A percentile compares a stretch with the other conserved stretches of the same genome.
phyloP scores from a whole-genome alignment of 2,888 invertebrate species.

The Trachelus stipa region DNA sequence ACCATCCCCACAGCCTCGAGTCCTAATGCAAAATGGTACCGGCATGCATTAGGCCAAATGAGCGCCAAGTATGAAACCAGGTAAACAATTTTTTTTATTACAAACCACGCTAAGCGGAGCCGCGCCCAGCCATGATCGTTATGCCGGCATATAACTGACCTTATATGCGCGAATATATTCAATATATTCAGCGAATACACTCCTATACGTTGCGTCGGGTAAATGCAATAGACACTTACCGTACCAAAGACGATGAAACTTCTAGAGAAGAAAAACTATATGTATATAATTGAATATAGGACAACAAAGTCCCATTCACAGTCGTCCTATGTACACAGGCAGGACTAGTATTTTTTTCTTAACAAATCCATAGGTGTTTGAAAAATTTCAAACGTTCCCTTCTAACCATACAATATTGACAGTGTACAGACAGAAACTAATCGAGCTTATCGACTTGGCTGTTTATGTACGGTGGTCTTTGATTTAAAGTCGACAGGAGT shows the following conservation, averaged over 20 bases:
- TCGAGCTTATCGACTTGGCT: conserved; percentile 18
- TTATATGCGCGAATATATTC: not conserved
- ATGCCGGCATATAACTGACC: not conserved
- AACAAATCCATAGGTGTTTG: not conserved
- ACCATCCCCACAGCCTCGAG: not conserved
- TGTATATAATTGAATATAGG: not conserved
- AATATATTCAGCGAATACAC: not conserved
- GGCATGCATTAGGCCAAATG: not conserved
- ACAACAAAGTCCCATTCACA: not conserved
- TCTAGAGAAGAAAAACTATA: not conserved
- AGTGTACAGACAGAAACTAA: conserved; percentile 19
- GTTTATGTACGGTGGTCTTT: conserved; percentile 4
- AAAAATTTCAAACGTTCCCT: not conserved
- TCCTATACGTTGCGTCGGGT: not conserved
- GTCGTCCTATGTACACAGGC: not conserved
- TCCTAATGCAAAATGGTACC: not conserved
- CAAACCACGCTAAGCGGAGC: not conserved
- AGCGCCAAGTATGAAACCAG: not conserved
- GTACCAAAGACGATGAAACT: not conserved
- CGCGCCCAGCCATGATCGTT: not conserved
- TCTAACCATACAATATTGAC: conserved; percentile 12
- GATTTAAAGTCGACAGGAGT: not conserved
- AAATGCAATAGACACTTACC: not conserved
- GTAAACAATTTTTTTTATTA: not conserved
- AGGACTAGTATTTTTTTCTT: not conserved